Base-by-base conservation (phyloP, 2,888 invertebrate species). In the Crossocerus cetratus region DNA sequence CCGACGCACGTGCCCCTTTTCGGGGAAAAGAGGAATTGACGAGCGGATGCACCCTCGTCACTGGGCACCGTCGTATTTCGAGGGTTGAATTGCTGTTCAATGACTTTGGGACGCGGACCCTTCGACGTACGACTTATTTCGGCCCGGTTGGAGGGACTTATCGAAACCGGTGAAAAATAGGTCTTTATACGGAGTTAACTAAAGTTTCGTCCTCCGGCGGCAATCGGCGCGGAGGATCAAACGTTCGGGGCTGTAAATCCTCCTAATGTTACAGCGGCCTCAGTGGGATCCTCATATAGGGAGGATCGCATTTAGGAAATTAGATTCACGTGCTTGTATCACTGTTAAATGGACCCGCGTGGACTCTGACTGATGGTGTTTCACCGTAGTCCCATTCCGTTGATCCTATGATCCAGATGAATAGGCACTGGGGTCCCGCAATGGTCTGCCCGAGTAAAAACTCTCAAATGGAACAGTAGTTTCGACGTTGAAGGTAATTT, bases 1-100 rank as follows among this genome's bases (percentile, higher is more conserved):
- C 56, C 11, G 70, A 49, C 49, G 74, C 76, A 74, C 76, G 80
- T 79, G 74, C 61, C 57, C 57, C 55, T 45, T 61, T 59, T 55
- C n/a, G 44, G 53, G 49, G 45, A 55, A 21, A 60, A 69, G 68
- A 65, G 49, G 53, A 22, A 18, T 45, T 57, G 60, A 72, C 63
- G 63, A 64, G 42, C 61, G 20, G 72, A 45, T 69, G 56, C 62
- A 64, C 61, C 72, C 76, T 62, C 32, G 49, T 16, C 23, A 16
- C 16, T 20, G 55, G 53, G 21, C 32, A 32, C 11, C 5, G 23
- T 44, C 61, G 4, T 23, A 32, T 16, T 42, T n/a, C 60, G 58
- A 11, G 56, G 57, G 57, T 53, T 45, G 59, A 59, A 77, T 64
- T 58, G 62, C 61, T 57, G 69, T 60, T n/a, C 20, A 55, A 56